Base-by-base conservation (phyloP, 1,140 invertebrate species). In the Drosophila sp. region DNA sequence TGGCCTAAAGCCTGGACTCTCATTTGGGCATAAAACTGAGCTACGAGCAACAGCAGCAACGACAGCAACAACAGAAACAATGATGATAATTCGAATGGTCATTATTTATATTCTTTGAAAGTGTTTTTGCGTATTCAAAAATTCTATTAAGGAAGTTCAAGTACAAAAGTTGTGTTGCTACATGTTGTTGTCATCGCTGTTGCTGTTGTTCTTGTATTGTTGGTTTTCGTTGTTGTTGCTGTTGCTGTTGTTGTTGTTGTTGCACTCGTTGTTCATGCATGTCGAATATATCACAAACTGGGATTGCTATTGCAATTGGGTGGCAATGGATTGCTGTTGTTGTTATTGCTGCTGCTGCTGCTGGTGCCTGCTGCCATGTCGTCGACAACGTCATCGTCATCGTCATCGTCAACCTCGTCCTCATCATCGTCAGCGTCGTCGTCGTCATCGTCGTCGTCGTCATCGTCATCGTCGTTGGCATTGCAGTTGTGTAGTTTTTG, bases 51-150 rank as follows among this genome's bases (percentile, higher is more conserved):
- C 54, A 56, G 18, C 58, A 57, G 34, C 51, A 63, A 16, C 57
- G 54, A 29, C 32, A 7, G 7, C 32, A 7, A 34, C 32, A 34
- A 9, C 38, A 41, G 14, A 14, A n/a, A 38, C 57, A 41, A 61
- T 78, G 67, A 78, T 87, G 83, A 87, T 87, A 89, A 89, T 89
- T 89, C 80, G 73, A 89, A 83, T 80, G 66, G 86, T 81, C 84
- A 89, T 89, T 89, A 89, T 89, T 89, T 89, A 89, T 89, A 89
- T 90, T 89, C 84, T 84, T 89, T 89, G 84, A 89, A 90, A 90
- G 84, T 89, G 84, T 89, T 89, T 87, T 89, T 90, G 80, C 86
- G 77, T 89, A 89, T 89, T 89, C 84, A 89, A 89, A 89, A 89
- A 89, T 89, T 89, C 84, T 89, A 89, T 90, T 89, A 89, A 89